phyloP scores from a whole-genome alignment of 2,797 vertebrate genomes.

The Mormyrops boulengeri region DNA sequence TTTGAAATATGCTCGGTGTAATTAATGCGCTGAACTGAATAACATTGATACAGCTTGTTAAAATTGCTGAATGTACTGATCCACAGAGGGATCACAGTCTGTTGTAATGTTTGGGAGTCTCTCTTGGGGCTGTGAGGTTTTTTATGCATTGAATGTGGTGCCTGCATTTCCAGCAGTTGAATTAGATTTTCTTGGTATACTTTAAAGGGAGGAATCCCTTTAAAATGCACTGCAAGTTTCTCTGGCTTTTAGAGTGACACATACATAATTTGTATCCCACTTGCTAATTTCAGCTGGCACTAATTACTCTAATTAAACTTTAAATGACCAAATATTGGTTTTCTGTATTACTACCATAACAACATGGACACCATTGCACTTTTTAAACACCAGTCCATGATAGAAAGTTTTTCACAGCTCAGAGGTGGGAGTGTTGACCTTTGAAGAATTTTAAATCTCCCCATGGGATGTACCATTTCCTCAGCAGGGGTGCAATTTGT shows the following conservation, averaged over 20 bases:
- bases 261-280: neutral
- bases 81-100: neutral
- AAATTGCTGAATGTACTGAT: neutral
- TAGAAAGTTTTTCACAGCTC: neutral
- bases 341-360: neutral
- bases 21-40: neutral
- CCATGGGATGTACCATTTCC: neutral
- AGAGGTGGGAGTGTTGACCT: neutral
- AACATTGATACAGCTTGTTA: neutral
- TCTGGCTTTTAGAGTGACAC: neutral
- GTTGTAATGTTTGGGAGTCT: neutral
- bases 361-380: neutral
- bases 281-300: neutral
- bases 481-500: neutral
- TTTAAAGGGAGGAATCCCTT: neutral
- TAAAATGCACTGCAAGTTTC: neutral
- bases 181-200: neutral
- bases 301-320: neutral
- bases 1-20: neutral
- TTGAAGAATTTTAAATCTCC: neutral
- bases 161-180: neutral
- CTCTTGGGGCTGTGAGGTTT: neutral
- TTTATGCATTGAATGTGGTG: neutral
- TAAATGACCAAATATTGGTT: neutral
- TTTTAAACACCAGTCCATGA: neutral